Conservation (phyloP, 2,797 vertebrate genomes). For the Poecilia velifera region DNA sequence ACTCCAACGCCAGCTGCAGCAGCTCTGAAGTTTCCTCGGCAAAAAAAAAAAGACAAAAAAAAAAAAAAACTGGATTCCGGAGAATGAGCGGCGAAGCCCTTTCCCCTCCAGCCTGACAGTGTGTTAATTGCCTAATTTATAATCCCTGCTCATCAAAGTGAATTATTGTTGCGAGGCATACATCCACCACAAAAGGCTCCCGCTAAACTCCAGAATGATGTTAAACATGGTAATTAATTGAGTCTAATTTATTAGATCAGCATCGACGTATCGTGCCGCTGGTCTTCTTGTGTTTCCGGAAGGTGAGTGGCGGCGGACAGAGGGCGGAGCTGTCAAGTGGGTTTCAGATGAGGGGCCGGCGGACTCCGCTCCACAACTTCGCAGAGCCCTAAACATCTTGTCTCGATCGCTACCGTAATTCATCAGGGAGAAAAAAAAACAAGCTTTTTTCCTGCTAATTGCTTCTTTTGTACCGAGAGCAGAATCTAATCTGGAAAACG, state of each 20-base stretch:
- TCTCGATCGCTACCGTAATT: slow-evolving; percentile 22
- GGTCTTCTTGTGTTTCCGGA: slow-evolving; percentile 43
- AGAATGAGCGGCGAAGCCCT: slow-evolving; percentile 50
- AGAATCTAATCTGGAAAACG: not conserved
- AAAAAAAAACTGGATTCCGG: slow-evolving; percentile 27
- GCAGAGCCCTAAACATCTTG: slow-evolving; percentile 28
- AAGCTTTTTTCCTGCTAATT: not conserved
- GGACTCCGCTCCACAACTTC: slow-evolving; percentile 54
- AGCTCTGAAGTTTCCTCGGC: slow-evolving; percentile 39
- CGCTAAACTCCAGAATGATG: slow-evolving; percentile 74
- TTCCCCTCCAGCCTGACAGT: slow-evolving; percentile 70
- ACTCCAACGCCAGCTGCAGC: slow-evolving; percentile 36
- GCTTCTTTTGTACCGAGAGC: not conserved
- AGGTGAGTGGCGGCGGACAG: slow-evolving; percentile 29
- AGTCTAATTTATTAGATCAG: slow-evolving; percentile 73
- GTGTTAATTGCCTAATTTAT: slow-evolving; percentile 83
- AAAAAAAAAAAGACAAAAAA: not conserved
- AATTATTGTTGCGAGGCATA: slow-evolving; percentile 73
- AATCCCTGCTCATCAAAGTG: slow-evolving; percentile 78
- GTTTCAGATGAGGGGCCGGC: slow-evolving; percentile 39
- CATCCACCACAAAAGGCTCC: slow-evolving; percentile 69
- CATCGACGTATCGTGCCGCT: slow-evolving; percentile 28
- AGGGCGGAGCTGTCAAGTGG: slow-evolving; percentile 46
- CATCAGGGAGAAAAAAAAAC: slow-evolving; percentile 7
- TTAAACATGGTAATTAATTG: slow-evolving; percentile 78